Evolutionary conservation across 2,888 invertebrate genomes (phyloP).

Genomic region (Synergus umbraculus): DNA sequence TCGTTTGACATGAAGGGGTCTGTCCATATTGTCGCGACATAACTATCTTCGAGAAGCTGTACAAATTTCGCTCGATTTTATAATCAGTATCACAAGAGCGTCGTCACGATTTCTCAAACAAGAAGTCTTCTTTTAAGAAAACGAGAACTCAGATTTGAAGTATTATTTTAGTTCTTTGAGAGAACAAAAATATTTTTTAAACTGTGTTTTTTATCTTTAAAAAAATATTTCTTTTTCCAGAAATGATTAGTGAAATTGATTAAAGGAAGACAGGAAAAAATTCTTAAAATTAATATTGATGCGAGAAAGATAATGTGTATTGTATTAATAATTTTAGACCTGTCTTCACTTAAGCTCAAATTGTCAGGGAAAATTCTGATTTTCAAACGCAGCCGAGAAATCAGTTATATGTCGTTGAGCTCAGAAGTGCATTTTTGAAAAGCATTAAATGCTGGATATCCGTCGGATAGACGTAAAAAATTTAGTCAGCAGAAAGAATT

Average conservation of each 20-base stretch:
- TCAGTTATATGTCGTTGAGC: slow-evolving; percentile 29
- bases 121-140: too few relatives aligned
- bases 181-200: too few relatives aligned
- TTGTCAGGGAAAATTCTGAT: slow-evolving; percentile 23
- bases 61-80: slow-evolving; percentile 13
- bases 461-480: slow-evolving; percentile 3
- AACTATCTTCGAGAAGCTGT: neutral
- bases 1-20: neutral
- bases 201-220: too few relatives aligned
- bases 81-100: too few relatives aligned
- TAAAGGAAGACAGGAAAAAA: slow-evolving; percentile 13
- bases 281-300: neutral
- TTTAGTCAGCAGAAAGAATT: slow-evolving; percentile 14
- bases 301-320: neutral
- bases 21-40: slow-evolving; percentile 32
- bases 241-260: slow-evolving; percentile 13
- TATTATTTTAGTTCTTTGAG: too few relatives aligned
- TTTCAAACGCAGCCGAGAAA: slow-evolving; percentile 2
- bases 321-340: neutral
- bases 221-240: too few relatives aligned
- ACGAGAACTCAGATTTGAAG: too few relatives aligned
- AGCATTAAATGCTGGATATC: slow-evolving; percentile 4
- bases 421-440: slow-evolving; percentile 28
- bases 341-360: slow-evolving; percentile 32
- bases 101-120: too few relatives aligned